phyloP scores from a whole-genome alignment of 2,113 vertebrate genomes.

The Hemiprocne comata region DNA sequence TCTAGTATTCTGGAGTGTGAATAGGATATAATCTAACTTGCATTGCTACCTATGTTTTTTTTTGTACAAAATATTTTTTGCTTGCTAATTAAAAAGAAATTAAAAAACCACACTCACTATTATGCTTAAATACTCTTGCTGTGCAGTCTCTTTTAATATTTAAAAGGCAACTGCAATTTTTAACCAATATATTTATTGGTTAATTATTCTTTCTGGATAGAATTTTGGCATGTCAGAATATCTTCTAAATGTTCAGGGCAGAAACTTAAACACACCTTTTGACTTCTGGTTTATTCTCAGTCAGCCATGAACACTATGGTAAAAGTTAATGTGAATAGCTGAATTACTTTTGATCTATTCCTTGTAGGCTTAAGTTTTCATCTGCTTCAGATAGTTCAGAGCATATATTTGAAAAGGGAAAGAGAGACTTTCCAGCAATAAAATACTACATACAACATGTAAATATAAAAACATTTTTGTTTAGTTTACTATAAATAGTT shows the following conservation, averaged over 20 bases:
- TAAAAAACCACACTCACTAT: not conserved
- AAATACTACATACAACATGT: not conserved
- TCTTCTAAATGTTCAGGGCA: not conserved
- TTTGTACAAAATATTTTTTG: not conserved
- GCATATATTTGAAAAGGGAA: not conserved
- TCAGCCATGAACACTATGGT: not conserved
- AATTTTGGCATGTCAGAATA: not conserved
- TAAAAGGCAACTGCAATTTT: not conserved
- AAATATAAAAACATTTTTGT: constrained; percentile 18
- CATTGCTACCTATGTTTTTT: not conserved
- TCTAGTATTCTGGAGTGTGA: not conserved
- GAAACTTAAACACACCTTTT: not conserved
- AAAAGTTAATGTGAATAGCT: not conserved
- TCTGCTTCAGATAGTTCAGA: not conserved
- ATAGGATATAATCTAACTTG: not conserved
- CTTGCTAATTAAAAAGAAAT: not conserved
- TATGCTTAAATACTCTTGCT: not conserved
- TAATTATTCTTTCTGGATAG: not conserved
- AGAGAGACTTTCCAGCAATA: not conserved
- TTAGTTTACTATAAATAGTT: constrained; percentile 14
- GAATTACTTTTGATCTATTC: not conserved
- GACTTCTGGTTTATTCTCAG: not conserved
- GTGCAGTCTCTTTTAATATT: not conserved
- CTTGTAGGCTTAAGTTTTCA: not conserved
- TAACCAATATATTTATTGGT: not conserved